phyloP scores from a whole-genome alignment of 2,113 vertebrate species.

The Aepyceros melampus region DNA sequence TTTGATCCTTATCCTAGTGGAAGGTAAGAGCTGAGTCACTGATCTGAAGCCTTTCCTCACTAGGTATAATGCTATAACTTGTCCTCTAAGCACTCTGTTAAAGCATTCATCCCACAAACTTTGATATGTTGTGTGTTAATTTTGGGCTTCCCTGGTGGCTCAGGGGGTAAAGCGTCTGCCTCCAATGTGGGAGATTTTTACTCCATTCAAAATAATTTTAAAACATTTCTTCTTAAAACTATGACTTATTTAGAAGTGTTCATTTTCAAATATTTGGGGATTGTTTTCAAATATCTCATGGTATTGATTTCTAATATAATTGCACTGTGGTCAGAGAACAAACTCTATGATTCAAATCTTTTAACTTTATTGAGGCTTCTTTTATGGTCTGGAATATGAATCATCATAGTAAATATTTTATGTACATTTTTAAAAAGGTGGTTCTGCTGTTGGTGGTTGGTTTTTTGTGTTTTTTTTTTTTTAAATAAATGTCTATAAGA shows the following conservation, averaged over 20 bases:
- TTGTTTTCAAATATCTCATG: not conserved
- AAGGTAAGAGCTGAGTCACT: not conserved
- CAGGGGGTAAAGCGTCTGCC: too few species aligned
- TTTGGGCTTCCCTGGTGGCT: too few species aligned
- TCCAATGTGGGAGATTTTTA: too few species aligned
- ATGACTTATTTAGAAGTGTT: not conserved
- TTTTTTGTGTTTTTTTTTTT: not conserved
- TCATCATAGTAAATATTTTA: not conserved
- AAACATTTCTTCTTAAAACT: not conserved
- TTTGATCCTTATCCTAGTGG: not conserved
- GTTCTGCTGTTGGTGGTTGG: not conserved
- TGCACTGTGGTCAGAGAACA: not conserved
- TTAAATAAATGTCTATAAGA: not conserved
- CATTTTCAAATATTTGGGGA: slow-evolving; percentile 21
- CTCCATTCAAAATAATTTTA: slow-evolving; percentile 5
- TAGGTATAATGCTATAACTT: not conserved
- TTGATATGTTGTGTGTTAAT: not conserved
- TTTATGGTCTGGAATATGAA: not conserved
- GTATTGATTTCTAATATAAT: slow-evolving; percentile 37
- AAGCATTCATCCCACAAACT: not conserved
- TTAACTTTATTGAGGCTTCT: not conserved
- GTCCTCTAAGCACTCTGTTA: not conserved
- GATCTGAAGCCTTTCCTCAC: not conserved
- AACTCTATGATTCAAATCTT: slow-evolving; percentile 18
- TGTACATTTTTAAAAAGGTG: not conserved